phyloP scores from a whole-genome alignment of 2,113 vertebrate genomes.

The Engraulis encrasicolus region DNA sequence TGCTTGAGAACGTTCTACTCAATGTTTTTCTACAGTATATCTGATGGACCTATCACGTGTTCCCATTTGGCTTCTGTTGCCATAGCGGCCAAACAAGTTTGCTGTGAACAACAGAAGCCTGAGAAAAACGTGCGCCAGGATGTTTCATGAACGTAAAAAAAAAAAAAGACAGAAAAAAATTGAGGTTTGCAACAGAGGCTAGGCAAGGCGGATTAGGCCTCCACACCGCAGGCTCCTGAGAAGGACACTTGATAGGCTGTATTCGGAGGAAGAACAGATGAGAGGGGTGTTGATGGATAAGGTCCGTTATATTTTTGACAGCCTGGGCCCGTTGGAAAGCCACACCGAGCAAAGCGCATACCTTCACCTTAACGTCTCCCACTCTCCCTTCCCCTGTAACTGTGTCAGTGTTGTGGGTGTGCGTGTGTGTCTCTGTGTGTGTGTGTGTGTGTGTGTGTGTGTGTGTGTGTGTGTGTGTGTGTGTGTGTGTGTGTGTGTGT shows the following conservation, averaged over 20 bases:
- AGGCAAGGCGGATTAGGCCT: neutral
- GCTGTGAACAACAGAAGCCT: slow-evolving; percentile 2
- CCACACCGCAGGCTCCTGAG: neutral
- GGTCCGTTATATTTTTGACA: neutral
- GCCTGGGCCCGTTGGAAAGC: neutral
- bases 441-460: neutral
- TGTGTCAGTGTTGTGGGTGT: neutral
- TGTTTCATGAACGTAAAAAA: neutral
- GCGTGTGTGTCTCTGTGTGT: neutral
- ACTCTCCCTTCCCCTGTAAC: neutral
- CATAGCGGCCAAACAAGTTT: neutral
- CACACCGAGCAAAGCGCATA: neutral
- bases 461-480: neutral
- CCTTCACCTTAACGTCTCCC: neutral
- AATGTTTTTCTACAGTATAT: neutral
- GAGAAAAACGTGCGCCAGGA: neutral
- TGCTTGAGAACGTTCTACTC: neutral
- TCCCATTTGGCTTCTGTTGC: neutral
- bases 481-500: neutral
- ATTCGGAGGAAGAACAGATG: neutral
- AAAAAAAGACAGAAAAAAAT: too few relatives aligned
- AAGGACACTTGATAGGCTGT: neutral
- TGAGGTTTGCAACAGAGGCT: neutral
- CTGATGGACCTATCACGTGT: too few relatives aligned
- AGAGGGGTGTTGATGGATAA: slow-evolving; percentile 6